These are phyloP conservation scores for Apodemia duryi DNA, from an alignment of 2,888 invertebrate species.

Conservation along the genomic window DNA sequence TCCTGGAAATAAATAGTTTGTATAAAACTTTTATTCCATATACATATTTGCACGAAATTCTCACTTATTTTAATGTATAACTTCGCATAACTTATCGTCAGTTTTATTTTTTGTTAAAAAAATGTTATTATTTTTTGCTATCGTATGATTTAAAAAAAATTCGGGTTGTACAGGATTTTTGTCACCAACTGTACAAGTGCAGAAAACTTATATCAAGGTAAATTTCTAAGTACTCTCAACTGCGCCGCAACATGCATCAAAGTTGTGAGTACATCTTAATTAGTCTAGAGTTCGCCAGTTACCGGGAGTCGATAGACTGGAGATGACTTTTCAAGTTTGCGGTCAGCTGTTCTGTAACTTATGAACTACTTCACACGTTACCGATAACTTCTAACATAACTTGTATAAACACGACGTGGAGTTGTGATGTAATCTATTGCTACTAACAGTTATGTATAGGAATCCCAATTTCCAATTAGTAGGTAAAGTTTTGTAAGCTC, in stretches of 20 bases:
- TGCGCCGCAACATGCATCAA: conserved; percentile 30
- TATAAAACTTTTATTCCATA: no score
- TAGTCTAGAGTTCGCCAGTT: conserved; percentile 35
- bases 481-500: neutral
- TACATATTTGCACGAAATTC: no score
- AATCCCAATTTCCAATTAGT: neutral
- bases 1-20: no score
- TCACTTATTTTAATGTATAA: no score
- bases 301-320: conserved; percentile 31
- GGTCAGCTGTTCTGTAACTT: conserved; percentile 20
- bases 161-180: no score
- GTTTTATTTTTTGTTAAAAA: no score
- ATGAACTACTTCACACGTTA: conserved; percentile 17
- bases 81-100: no score
- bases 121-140: no score
- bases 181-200: neutral
- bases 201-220: neutral
- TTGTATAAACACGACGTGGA: neutral
- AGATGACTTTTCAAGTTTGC: conserved; percentile 28
- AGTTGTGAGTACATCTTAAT: conserved; percentile 37
- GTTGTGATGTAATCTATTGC: neutral
- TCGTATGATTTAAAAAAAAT: no score
- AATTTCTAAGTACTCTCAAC: conserved; percentile 23
- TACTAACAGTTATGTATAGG: neutral
- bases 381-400: conserved; percentile 8